Percentiles rank a stretch among this genome's conserved stretches.
phyloP scores from a whole-genome alignment of 2,113 vertebrate species.

The Callithrix jacchus region DNA sequence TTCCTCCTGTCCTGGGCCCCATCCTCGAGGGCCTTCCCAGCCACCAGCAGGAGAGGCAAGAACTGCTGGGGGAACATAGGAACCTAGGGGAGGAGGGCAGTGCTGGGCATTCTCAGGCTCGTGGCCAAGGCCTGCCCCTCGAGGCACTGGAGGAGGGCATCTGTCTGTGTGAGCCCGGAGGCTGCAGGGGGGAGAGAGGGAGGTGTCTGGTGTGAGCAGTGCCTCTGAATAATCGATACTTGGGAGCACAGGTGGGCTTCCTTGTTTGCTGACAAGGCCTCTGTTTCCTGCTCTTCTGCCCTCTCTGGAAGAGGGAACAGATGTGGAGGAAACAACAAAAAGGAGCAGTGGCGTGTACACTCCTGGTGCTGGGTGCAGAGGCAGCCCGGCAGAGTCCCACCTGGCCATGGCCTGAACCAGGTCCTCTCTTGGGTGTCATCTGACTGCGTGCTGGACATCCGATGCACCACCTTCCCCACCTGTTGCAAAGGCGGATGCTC shows the following conservation, averaged over 20 bases:
- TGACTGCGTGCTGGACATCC: rapidly evolving
- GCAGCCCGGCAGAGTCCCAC: too few species aligned
- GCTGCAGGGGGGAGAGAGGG: neutral
- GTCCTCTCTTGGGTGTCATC: rapidly evolving
- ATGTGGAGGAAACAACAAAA: neutral
- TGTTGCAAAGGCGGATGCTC: neutral
- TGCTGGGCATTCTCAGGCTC: neutral
- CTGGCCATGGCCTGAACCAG: neutral
- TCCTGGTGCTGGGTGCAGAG: neutral
- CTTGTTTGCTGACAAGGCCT: too few species aligned
- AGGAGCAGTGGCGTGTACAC: rapidly evolving
- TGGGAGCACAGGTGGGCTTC: neutral
- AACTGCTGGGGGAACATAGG: neutral
- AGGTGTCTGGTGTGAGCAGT: neutral
- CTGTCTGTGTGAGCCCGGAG: neutral
- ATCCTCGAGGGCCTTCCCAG: neutral
- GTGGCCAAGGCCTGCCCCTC: neutral
- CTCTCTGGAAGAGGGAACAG: neutral
- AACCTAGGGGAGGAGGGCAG: neutral
- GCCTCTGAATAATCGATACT: neutral
- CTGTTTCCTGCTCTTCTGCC: neutral
- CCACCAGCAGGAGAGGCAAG: neutral
- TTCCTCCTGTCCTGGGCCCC: neutral
- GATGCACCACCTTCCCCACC: neutral
- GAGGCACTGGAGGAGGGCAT: neutral